Base-by-base conservation (phyloP, 1,140 invertebrate species). In the Orchesella cincta region DNA sequence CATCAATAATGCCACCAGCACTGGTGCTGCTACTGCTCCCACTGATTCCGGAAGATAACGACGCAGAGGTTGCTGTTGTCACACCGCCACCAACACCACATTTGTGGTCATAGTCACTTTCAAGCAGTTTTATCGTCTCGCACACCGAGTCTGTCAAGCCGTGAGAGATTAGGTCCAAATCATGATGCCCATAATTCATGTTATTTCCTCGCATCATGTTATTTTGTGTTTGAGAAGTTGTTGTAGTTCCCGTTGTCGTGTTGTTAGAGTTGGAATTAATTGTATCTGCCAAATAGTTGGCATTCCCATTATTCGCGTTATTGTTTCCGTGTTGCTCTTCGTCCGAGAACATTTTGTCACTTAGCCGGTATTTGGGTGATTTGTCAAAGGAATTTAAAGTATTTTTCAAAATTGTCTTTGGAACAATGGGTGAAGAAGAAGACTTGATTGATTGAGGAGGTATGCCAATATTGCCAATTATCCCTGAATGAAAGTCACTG, bases 241-340 rank as follows among this genome's bases (percentile, higher is more conserved):
- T 23, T 3, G 52, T 57, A 12, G 23, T 67, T 67, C 34, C 54
- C 34, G 36, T 77, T 62, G 52, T 77, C 36, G 52, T 70, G 36
- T 67, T 62, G 57, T 77, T 77, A 36, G 72, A 78, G 52, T 78
- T 78, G 64, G 72, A 72, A 74, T 67, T 74, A 20, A 78, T 29
- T 1, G 73, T 52, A 31, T 74, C 46, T 16, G 73, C 71, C 34
- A 73, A 39, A 46, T 46, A 73, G 26, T 73, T 73, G 31, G 67
- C 67, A 33, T 71, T 71, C 31, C 67, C 67, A 23, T 71, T 71
- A 33, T 36, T 71, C 18, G 35, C 71, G 71, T 73, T 51, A 16
- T 51, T 67, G 31, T 67, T 67, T 33, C 26, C 62, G 1, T 12
- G 12, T 1, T 29, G 8, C 3, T 67, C 62, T 29, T 67, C 62